phyloP scores from a whole-genome alignment of 2,113 vertebrate species.

The Mobula hypostoma region DNA sequence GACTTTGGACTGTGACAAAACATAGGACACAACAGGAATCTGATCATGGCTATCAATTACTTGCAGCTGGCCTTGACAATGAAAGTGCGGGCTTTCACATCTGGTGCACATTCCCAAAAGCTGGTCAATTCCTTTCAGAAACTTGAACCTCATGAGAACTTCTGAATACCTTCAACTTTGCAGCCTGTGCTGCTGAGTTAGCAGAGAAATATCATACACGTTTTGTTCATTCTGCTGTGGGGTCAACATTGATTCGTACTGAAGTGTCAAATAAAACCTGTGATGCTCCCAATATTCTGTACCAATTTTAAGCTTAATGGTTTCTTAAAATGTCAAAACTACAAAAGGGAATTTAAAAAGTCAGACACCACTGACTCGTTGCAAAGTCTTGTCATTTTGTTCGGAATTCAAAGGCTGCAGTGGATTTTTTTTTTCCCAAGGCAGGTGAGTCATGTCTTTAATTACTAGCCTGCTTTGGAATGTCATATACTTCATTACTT shows the following conservation, averaged over 20 bases:
- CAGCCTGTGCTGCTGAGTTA: background rate
- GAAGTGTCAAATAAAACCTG: slow-evolving; percentile 19
- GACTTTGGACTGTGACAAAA: background rate
- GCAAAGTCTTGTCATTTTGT: background rate
- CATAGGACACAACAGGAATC: background rate
- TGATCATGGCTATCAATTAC: background rate
- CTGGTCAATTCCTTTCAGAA: background rate
- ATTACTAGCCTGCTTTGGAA: background rate
- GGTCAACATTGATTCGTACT: background rate
- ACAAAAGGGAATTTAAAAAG: slow-evolving; percentile 19
- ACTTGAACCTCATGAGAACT: background rate
- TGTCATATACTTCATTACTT: background rate
- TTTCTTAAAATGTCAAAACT: slow-evolving; percentile 16
- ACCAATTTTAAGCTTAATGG: background rate
- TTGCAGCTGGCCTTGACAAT: background rate
- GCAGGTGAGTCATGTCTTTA: background rate
- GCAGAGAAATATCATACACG: background rate
- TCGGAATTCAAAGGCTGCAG: background rate
- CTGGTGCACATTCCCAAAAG: background rate
- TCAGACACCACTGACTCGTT: background rate
- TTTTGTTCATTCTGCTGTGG: background rate
- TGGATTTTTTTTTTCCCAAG: background rate
- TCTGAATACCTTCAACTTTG: background rate
- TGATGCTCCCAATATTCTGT: background rate
- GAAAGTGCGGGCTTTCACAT: background rate